Base-by-base conservation (phyloP, 2,888 invertebrate genomes). In the Fragum sueziense region DNA sequence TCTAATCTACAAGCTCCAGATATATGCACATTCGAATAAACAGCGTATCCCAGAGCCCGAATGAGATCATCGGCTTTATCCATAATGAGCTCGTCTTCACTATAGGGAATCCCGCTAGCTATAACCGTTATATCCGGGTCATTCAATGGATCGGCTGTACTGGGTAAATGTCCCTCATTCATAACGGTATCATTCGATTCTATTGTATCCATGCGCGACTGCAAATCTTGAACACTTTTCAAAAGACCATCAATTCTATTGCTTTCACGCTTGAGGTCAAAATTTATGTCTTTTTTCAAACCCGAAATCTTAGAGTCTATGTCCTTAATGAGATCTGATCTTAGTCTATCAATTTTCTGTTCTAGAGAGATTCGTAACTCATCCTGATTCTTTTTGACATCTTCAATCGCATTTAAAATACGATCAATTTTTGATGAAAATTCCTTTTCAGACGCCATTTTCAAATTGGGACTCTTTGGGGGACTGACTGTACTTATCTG, bases 231-330 rank as follows among this genome's bases (percentile, higher is more conserved):
- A 68, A 79, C 37, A 4, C 68, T 67, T 17, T 31, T 79, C 67
- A 74, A 29, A 37, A 74, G 4, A 20, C 74, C 37, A 68, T 79
- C 79, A 25, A 73, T 79, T 22, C 70, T 59, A 34, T 29, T 52
- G 11, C 34, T 62, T 51, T 77, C 69, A 20, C 47, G 52, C n/a
- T 11, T 37, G 7, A 69, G 47, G 25, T 77, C 69, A 20, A 69
- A 54, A 25, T 57, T 6, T 7, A 78, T 20, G 31, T 78, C 70
- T 51, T 62, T 67, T 4, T 62, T 47, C 41, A 78, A 47, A n/a
- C 62, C 52, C 22, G 37, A 37, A 3, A 74, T 52, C 33, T 74
- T 73, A 22, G 2, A 37, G 27, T 78, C 78, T 41, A 74, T 71
- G 34, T 29, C 34, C 9, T 33, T 54, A 31, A 68, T 75, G n/a